A percentile compares a stretch with the other conserved stretches of the same genome.
phyloP scores from a whole-genome alignment of 2,113 vertebrate genomes.

The Microtus ochrogaster region DNA sequence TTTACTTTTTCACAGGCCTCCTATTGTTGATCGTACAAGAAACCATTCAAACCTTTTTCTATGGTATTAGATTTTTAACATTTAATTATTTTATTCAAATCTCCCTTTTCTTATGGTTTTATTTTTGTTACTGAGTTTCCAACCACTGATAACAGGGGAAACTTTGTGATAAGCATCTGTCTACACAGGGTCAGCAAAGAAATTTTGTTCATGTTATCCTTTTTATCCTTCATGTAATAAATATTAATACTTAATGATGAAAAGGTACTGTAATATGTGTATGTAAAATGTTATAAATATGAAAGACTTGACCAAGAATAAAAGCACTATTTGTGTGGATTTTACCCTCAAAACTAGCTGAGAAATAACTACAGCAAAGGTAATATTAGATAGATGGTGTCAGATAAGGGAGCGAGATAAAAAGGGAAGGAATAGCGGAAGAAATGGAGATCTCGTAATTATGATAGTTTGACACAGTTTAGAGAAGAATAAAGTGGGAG shows the following conservation, averaged over 20 bases:
- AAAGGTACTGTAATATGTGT: background rate
- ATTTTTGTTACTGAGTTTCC: too few relatives aligned
- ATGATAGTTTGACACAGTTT: background rate
- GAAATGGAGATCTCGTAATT: background rate
- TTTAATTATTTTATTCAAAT: background rate
- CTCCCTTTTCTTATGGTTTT: background rate
- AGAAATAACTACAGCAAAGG: background rate
- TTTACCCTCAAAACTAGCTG: background rate
- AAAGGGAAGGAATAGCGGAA: too few relatives aligned
- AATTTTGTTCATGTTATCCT: background rate
- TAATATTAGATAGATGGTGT: fast-evolving
- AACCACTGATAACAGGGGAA: background rate
- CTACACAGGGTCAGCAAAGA: background rate
- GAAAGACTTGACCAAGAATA: background rate
- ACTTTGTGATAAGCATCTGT: background rate
- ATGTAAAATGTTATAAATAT: background rate
- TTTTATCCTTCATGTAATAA: background rate
- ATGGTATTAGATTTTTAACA: background rate
- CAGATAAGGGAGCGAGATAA: fast-evolving
- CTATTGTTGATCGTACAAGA: background rate
- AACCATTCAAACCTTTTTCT: background rate
- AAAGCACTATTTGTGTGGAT: background rate
- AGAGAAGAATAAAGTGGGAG: background rate
- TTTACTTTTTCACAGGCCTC: background rate
- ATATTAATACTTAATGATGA: background rate